Conservation (phyloP, 2,888 invertebrate genomes). For the Lutraria lutraria region DNA sequence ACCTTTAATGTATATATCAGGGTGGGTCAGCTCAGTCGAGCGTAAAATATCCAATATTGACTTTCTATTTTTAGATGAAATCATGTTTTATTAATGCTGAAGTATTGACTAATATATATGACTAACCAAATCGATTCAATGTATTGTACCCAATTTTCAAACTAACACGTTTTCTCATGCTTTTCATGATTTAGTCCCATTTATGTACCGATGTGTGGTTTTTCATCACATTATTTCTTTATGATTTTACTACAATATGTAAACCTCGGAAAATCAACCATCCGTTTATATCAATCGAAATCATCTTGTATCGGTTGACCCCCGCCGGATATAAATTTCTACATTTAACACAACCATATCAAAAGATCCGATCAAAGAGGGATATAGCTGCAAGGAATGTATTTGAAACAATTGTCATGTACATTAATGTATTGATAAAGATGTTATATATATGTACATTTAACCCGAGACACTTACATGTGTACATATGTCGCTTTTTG, state of each 20-base stretch:
- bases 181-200: neutral
- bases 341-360: neutral
- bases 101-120: neutral
- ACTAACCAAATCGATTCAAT: conserved; percentile 4
- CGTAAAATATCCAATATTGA: neutral
- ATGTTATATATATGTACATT: neutral
- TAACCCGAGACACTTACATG: neutral
- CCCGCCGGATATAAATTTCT: neutral
- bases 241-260: neutral
- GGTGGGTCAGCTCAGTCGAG: neutral
- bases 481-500: conserved; percentile 16
- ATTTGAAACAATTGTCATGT: neutral
- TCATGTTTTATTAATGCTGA: conserved; percentile 11
- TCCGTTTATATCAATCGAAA: conserved; percentile 11
- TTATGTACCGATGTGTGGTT: neutral
- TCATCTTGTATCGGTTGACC: conserved; percentile 9
- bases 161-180: neutral
- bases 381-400: neutral
- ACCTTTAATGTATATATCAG: conserved; percentile 16
- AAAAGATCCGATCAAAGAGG: neutral
- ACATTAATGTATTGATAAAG: neutral
- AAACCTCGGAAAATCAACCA: neutral
- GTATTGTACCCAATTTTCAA: neutral
- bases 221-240: neutral
- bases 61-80: neutral